Evolutionary conservation across 2,888 invertebrate species (phyloP), one percentile per base, ranked within the genome.

Genomic region (Drosophila pseudotalamancana): DNA sequence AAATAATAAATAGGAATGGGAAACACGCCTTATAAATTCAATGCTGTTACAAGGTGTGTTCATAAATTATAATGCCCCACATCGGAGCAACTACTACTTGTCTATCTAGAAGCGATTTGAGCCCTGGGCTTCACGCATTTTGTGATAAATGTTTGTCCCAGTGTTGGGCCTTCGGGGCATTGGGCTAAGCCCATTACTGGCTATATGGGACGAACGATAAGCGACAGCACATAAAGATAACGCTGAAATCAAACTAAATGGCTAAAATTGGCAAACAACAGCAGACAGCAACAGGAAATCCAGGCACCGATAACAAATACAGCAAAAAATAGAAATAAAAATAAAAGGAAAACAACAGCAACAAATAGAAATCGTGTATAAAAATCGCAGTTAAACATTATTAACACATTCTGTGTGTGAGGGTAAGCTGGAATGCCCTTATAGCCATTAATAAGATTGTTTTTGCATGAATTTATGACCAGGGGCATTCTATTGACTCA

Each of bases 371-470:
- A 57, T 56, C 62, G 69, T 67, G 63, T 62, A 82, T 73, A 81
- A 88, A 84, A 84, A 88, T 88, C 84, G 69, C 88, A 88, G 84
- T 72, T 84, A 81, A 87, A 72, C 83, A 81, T 87, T 88, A 84
- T 84, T 86, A 88, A 84, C 68, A 76, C 83, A 87, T 78, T 70
- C 72, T 60, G 25, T 34, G 55, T 34, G 40, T 23, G 51, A 32
- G 50, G 23, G n/a, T 21, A 3, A 43, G 43, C 18, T 9, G 25
- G 25, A 25, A 9, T 6, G 48, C 79, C 69, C 86, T 71, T 57
- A 70, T 67, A 60, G 69, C 71, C 88, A 83, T 83, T 86, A 88
- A 87, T 86, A 86, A 86, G 84, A 83, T 87, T 83, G 81, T 87
- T 86, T 80, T 83, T 86, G 67, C 82, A 86, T 79, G 88, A 83